phyloP scores from a whole-genome alignment of 2,113 vertebrate species.

The Furnarius figulus region DNA sequence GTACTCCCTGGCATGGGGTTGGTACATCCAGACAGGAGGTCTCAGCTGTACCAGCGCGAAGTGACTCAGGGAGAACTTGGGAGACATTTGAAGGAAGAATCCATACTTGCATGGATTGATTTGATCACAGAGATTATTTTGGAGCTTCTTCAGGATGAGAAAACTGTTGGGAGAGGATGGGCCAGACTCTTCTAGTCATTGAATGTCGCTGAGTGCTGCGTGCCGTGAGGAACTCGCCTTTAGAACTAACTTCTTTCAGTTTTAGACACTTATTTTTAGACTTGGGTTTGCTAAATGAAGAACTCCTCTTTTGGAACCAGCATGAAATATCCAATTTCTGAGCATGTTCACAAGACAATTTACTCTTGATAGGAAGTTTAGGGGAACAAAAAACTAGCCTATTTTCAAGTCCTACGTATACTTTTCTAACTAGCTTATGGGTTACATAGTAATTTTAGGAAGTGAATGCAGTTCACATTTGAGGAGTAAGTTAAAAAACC shows the following conservation, averaged over 20 bases:
- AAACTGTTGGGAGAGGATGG: background rate
- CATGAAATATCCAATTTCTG: background rate
- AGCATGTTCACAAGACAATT: background rate
- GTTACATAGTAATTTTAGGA: constrained; percentile 19
- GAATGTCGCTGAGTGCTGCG: background rate
- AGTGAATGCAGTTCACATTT: background rate
- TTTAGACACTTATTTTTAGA: constrained; percentile 12
- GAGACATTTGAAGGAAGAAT: background rate
- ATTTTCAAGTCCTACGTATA: background rate
- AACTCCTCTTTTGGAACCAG: constrained; percentile 7
- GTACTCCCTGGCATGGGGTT: background rate
- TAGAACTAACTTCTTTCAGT: background rate
- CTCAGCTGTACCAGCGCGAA: rapidly evolving
- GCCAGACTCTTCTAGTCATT: background rate
- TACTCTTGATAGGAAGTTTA: background rate
- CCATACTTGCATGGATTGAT: background rate
- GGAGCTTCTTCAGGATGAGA: background rate
- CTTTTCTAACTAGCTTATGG: background rate
- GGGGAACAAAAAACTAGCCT: background rate
- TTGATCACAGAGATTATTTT: background rate
- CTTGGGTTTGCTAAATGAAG: constrained; percentile 35
- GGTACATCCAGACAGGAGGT: background rate
- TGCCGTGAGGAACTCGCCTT: background rate
- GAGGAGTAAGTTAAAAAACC: constrained; percentile 3
- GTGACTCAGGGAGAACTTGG: rapidly evolving